Evolutionary conservation across 2,113 vertebrate genomes (phyloP).

Genomic region (Myotis davidii): DNA sequence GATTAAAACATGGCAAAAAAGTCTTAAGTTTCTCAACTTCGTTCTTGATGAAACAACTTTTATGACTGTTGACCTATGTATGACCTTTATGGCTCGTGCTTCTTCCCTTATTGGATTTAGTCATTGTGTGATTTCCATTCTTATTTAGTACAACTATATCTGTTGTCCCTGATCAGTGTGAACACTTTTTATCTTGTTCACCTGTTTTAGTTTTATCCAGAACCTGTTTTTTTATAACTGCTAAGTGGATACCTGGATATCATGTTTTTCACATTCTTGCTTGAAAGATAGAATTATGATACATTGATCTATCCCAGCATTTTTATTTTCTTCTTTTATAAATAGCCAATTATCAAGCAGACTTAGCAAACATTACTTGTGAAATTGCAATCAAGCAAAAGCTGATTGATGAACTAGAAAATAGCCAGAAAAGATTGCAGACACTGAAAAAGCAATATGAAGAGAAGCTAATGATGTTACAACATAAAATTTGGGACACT

Average conservation of each 20-base stretch:
- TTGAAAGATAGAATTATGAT: neutral
- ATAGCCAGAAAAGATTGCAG: constrained; percentile 96
- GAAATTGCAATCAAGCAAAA: constrained; percentile 99
- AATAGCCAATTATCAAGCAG: constrained; percentile 95
- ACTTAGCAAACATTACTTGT: constrained; percentile 98
- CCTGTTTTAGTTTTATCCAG: neutral
- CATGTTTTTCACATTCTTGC: neutral
- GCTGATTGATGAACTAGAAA: constrained; percentile 98
- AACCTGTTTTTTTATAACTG: neutral
- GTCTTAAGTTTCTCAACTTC: neutral
- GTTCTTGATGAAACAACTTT: neutral
- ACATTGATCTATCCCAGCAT: neutral
- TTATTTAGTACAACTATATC: neutral
- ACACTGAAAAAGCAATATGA: constrained; percentile 98
- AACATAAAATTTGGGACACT: constrained; percentile 97
- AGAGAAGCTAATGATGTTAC: constrained; percentile 96
- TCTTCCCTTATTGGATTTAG: neutral
- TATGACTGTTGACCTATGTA: neutral
- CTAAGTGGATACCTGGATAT: neutral
- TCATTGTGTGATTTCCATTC: neutral
- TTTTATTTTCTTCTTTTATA: constrained; percentile 65
- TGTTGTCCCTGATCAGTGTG: neutral
- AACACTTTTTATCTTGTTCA: neutral
- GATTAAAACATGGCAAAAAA: neutral
- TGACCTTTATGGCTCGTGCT: neutral